Base-by-base conservation (phyloP, 1,140 invertebrate species). In the Mizuhopecten yessoensis region DNA sequence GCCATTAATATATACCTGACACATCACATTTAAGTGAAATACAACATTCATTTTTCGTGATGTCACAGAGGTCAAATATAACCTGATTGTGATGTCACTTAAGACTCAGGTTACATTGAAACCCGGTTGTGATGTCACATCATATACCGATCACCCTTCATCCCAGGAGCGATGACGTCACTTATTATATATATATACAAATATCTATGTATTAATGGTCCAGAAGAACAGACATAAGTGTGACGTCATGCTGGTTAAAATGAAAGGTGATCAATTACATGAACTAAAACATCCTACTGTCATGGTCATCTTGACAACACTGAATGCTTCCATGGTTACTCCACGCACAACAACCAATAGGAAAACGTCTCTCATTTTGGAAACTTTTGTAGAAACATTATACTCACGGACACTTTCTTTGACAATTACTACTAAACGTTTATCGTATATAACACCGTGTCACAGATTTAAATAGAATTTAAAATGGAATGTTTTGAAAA, bases 231-330 rank as follows among this genome's bases (percentile, higher is more conserved):
- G 45, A 49, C 89, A 90, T 39, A 49, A 87, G 89, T 33, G 36
- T 90, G 86, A 87, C 87, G 49, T 39, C 89, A 90, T 33, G 45
- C 29, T 49, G 33, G 39, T 87, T 23, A 75, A 45, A 86, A 89
- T 49, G 87, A 49, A 49, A 87, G 86, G 36, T 90, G 34, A 87
- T 86, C 89, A 90, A 87, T 87, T 42, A 90, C 86, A 86, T 87
- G 86, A 90, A 49, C 86, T 90, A 87, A 90, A 86, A 90, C 89
- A 90, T 49, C 86, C 89, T 90, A 90, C 86, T 90, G 89, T 75
- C 89, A 87, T 90, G 86, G 89, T 90, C 87, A 90, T 86, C 89
- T 87, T 90, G 89, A 90, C 89, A 90, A 90, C 89, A 90, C 86
- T 90, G 86, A 90, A 45, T 90, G 89, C 57, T 75, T 17, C 57